Conservation (phyloP, 1,140 invertebrate genomes). For the Papilio xuthus region DNA sequence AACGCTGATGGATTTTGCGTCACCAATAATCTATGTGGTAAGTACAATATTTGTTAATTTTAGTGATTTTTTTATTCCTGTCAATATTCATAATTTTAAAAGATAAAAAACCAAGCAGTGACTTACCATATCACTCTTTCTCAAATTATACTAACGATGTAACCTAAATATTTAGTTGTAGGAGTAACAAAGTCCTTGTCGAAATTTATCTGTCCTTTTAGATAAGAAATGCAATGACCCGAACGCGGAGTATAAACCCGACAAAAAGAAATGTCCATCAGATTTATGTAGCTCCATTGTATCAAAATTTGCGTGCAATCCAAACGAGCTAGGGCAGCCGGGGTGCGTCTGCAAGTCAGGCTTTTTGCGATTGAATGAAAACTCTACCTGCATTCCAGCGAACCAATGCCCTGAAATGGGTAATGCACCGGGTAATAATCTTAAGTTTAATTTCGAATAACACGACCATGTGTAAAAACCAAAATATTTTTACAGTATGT, state of each 20-base stretch:
- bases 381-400: conserved; percentile 14
- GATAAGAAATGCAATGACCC: conserved; percentile 16
- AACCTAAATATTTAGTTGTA: too few relatives aligned
- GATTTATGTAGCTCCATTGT: conserved; percentile 17
- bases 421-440: background rate
- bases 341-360: conserved; percentile 35
- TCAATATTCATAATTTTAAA: too few relatives aligned
- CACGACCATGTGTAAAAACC: too few relatives aligned
- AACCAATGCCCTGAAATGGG: conserved; percentile 1
- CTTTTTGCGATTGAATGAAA: conserved; percentile 22
- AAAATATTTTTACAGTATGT: background rate
- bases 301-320: conserved; percentile 4
- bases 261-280: conserved; percentile 28
- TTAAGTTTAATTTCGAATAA: background rate
- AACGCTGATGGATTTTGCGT: conserved; percentile 26
- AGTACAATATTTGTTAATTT: background rate
- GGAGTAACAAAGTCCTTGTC: too few relatives aligned
- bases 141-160: too few relatives aligned
- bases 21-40: conserved; percentile 21
- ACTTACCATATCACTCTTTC: too few relatives aligned
- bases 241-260: conserved; percentile 19
- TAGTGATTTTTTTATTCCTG: background rate
- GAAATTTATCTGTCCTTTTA: background rate
- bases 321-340: background rate
- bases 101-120: too few relatives aligned